Evolutionary conservation across 2,888 invertebrate species (phyloP).

Genomic region (Pyrrhosoma nymphula): DNA sequence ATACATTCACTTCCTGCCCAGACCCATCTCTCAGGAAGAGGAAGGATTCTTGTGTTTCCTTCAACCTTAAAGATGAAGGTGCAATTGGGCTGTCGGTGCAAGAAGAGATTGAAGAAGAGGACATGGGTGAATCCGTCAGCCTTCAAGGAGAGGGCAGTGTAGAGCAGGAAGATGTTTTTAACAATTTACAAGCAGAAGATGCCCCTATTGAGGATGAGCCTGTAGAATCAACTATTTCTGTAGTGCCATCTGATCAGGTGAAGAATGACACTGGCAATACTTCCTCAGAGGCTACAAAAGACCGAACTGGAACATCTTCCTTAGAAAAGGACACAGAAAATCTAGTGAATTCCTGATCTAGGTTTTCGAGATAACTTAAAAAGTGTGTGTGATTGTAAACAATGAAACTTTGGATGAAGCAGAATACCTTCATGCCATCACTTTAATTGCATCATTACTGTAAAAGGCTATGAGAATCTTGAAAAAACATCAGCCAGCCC

Average conservation of each 20-base stretch:
- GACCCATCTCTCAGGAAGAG: not conserved
- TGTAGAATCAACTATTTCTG: not conserved
- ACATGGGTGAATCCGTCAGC: not conserved
- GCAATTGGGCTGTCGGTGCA: not conserved
- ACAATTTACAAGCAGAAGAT: not conserved
- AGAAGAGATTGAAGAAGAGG: not conserved
- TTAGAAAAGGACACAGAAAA: not conserved
- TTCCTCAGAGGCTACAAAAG: not conserved
- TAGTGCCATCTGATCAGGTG: not conserved
- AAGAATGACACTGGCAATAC: not conserved
- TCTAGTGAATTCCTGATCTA: not conserved
- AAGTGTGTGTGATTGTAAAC: too few relatives aligned
- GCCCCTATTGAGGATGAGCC: not conserved
- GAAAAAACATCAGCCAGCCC: too few relatives aligned
- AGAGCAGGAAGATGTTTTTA: not conserved
- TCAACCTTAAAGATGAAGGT: not conserved
- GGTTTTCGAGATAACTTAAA: not conserved
- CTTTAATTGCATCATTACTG: too few relatives aligned
- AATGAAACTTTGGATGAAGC: too few relatives aligned
- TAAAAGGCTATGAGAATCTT: too few relatives aligned
- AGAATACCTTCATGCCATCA: too few relatives aligned
- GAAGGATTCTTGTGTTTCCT: slow-evolving; percentile 19
- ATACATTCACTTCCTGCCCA: not conserved
- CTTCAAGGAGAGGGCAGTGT: not conserved
- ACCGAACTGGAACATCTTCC: not conserved